phyloP scores from a whole-genome alignment of 2,797 vertebrate species.

The Carcharodon carcharias region DNA sequence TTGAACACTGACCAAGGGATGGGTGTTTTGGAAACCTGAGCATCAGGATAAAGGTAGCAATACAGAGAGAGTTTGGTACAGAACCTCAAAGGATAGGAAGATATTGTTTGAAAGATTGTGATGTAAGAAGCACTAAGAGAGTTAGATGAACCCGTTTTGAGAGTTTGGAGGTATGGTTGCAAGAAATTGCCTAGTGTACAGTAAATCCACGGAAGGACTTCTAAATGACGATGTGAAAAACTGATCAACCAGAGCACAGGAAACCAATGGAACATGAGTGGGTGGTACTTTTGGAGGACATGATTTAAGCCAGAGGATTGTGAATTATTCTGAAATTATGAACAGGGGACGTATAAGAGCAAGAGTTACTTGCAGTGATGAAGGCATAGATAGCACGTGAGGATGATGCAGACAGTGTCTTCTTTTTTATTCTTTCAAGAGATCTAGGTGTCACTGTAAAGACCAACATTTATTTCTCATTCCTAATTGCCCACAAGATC shows the following conservation, averaged over 20 bases:
- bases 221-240: not conserved
- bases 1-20: not conserved
- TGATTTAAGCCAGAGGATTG: not conserved
- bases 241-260: not conserved
- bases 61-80: not conserved
- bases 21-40: not conserved
- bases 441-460: not conserved
- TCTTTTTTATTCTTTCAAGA: not conserved
- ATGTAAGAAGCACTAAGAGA: not conserved
- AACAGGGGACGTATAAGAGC: not conserved
- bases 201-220: no score
- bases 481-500: no score
- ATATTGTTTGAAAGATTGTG: not conserved
- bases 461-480: not conserved
- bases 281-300: not conserved
- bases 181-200: not conserved
- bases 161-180: not conserved
- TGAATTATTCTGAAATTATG: not conserved
- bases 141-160: not conserved
- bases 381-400: not conserved
- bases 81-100: not conserved
- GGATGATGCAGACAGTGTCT: not conserved
- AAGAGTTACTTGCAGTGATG: not conserved
- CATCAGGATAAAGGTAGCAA: not conserved
- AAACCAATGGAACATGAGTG: not conserved